Evolutionary conservation across 2,888 invertebrate genomes (phyloP).

Genomic region (Cantharis nigra): DNA sequence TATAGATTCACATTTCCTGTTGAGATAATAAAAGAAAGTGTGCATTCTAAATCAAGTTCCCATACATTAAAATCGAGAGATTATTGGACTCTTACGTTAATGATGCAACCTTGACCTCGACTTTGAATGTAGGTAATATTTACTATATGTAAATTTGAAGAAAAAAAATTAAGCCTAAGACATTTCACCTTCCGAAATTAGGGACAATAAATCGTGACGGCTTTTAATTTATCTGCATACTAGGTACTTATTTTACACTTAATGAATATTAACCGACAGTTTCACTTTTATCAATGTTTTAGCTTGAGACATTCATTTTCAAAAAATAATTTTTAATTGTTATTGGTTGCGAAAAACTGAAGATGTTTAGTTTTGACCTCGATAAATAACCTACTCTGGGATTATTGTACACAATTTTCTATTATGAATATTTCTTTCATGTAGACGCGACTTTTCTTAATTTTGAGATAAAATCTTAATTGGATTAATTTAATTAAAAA

Average conservation of each 20-base stretch:
- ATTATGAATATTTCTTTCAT: not conserved
- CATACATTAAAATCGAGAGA: not conserved
- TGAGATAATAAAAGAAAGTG: not conserved
- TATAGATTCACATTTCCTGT: not conserved
- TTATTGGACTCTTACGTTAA: not conserved
- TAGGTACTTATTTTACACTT: not conserved
- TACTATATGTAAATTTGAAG: not conserved
- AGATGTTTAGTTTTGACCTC: not conserved
- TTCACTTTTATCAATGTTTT: not conserved
- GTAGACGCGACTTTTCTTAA: not conserved
- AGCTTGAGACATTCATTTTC: not conserved
- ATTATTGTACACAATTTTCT: not conserved
- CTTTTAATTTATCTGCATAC: not conserved
- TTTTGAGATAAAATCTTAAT: not conserved
- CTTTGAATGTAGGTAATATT: constrained; percentile 7
- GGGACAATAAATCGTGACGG: not conserved
- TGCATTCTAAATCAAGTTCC: not conserved
- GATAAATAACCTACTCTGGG: not conserved
- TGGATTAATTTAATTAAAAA: not conserved
- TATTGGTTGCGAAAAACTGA: not conserved
- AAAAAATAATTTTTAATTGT: not conserved
- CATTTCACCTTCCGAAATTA: not conserved
- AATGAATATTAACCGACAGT: not conserved
- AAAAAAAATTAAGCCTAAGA: not conserved
- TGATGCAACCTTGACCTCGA: constrained; percentile 10